Evolutionary conservation across 2,113 vertebrate species (phyloP), one percentile per base, ranked within the genome.

Genomic region (Neolamprologus tretocephalus): DNA sequence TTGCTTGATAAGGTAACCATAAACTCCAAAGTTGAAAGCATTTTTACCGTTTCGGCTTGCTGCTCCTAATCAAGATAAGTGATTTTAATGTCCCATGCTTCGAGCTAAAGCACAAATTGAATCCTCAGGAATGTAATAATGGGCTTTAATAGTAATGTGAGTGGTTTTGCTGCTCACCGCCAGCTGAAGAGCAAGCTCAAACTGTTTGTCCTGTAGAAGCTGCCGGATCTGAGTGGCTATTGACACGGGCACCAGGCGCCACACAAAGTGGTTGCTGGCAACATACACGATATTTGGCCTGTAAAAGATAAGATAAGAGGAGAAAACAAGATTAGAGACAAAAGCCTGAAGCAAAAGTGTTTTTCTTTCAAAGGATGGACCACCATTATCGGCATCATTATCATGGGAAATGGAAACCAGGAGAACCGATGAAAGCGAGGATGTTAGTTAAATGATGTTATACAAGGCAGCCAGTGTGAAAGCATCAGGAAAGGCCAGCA

Each of bases 241-340:
- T 4, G 99, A 98, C 37, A 99, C 98, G 0, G 98, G 98, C 90
- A 99, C 98, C 49, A 99, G 98, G 82, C 99, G 97, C 99, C 99
- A 99, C 80, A 99, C 99, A 93, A 99, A 99, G 94, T 99, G 99
- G 96, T 99, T 99, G 94, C 99, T 99, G 93, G 99, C 98, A 66
- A 99, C 98, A 6, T 99, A 99, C 82, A 99, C 98, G 80, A 98
- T 97, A 91, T 99, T 98, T 53, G 97, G 96, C 84, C 98, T 99
- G 95, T n/a, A 94, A 93, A 37, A 81, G 68, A 86, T 31, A 51
- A 92, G 68, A 91, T 47, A 75, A 19, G 42, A 21, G 81, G 28
- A 92, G 49, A 55, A 71, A 80, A 68, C 21, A 66, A 21, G 21
- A 86, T 73, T 35, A 86, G 54, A 86, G 35, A 73, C 49, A 57